Evolutionary conservation across 2,797 vertebrate genomes (phyloP).

Genomic region (Saxicola maurus): DNA sequence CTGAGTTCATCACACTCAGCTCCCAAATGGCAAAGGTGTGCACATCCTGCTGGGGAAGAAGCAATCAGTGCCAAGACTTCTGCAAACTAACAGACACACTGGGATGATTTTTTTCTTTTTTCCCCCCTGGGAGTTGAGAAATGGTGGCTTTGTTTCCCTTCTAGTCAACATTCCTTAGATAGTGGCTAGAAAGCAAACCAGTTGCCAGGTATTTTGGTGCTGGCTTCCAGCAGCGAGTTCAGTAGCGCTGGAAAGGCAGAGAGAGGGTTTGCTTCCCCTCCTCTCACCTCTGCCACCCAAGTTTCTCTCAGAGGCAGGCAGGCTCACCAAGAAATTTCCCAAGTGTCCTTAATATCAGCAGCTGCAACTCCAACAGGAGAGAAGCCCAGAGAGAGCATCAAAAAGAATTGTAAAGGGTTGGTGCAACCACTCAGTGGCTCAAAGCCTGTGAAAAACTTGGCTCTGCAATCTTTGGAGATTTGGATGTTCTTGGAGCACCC

Average conservation of each 20-base stretch:
- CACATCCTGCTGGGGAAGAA: neutral
- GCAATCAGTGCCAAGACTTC: neutral
- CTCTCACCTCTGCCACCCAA: neutral
- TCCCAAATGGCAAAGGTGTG: neutral
- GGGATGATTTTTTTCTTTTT: neutral
- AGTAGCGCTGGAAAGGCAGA: neutral
- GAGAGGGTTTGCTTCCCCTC: neutral
- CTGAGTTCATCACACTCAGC: neutral
- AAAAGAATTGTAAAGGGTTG: neutral
- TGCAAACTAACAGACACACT: neutral
- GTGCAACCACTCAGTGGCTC: neutral
- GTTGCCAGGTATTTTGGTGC: slow-evolving; percentile 1
- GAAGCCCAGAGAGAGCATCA: neutral
- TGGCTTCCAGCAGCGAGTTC: neutral
- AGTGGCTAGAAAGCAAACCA: neutral
- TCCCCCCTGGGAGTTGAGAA: neutral
- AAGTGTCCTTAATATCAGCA: neutral
- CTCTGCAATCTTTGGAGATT: neutral
- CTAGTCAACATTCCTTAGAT: neutral
- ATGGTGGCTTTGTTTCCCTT: neutral
- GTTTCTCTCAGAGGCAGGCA: neutral
- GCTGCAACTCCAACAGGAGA: neutral
- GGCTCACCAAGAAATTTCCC: neutral
- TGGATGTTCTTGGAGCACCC: neutral
- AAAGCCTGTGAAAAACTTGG: neutral